phyloP scores from a whole-genome alignment of 2,797 vertebrate genomes.

The Smutsia gigantea region DNA sequence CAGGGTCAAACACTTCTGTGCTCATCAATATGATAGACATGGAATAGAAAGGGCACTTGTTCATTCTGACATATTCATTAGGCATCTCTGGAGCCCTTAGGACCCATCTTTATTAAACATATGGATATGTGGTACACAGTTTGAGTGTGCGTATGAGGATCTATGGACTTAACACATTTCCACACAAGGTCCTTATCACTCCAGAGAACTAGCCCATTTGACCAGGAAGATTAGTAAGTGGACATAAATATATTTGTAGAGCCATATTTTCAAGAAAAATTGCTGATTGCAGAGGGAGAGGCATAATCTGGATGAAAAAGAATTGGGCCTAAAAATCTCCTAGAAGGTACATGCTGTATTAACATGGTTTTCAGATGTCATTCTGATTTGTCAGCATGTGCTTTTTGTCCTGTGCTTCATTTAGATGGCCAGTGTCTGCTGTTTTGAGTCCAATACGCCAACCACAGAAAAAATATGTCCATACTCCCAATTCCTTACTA shows the following conservation, averaged over 20 bases:
- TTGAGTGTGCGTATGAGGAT: not conserved
- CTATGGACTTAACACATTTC: not conserved
- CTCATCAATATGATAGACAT: not conserved
- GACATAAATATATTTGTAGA: constrained; percentile 16
- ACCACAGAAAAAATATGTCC: constrained; percentile 54
- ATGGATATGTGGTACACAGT: not conserved
- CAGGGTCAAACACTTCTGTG: constrained; percentile 32
- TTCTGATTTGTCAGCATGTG: constrained; percentile 46
- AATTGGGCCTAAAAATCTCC: constrained; percentile 52
- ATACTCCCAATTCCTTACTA: constrained; percentile 55
- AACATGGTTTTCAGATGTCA: constrained; percentile 63
- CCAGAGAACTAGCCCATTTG: not conserved
- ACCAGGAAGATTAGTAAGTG: not conserved
- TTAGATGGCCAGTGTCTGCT: constrained; percentile 49
- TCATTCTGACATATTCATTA: constrained; percentile 9
- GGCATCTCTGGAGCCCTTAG: not conserved
- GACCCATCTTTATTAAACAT: not conserved
- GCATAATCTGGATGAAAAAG: constrained; percentile 43
- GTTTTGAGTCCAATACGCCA: constrained; percentile 57
- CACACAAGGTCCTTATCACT: not conserved
- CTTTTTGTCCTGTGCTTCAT: constrained; percentile 45
- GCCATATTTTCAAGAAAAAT: constrained; percentile 30
- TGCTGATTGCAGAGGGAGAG: constrained; percentile 11
- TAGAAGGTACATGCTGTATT: constrained; percentile 62
- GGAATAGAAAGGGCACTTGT: not conserved